Percentiles rank a stretch among this genome's conserved stretches.
Conservation (phyloP, 1,140 invertebrate species). For the Polypedilum pembai region DNA sequence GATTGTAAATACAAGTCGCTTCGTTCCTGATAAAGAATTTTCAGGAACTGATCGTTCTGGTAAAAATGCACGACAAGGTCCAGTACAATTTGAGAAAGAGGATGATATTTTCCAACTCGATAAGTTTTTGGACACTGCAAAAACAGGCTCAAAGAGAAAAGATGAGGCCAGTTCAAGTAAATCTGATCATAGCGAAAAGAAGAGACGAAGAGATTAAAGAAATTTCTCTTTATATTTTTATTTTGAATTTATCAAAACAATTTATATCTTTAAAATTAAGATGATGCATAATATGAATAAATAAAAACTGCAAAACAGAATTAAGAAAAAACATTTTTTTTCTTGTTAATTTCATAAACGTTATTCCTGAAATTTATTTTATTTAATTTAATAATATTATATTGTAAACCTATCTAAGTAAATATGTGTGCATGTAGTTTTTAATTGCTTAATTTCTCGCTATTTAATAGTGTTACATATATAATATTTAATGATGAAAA, state of each 20-base stretch:
- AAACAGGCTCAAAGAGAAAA: slow-evolving; percentile 56
- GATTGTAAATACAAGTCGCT: slow-evolving; percentile 81
- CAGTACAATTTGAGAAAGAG: slow-evolving; percentile 92
- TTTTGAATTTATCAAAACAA: not conserved
- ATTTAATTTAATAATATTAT: too few species aligned
- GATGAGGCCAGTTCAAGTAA: slow-evolving; percentile 32
- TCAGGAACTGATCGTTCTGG: slow-evolving; percentile 73
- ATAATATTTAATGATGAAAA: too few species aligned
- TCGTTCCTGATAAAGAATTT: slow-evolving; percentile 96
- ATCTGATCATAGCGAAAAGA: slow-evolving; percentile 32
- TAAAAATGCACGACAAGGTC: slow-evolving; percentile 64
- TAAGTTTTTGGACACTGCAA: slow-evolving; percentile 95
- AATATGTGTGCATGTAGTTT: too few species aligned
- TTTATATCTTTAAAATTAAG: too few species aligned
- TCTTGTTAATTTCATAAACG: too few species aligned
- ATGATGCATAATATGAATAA: too few species aligned
- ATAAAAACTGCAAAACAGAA: too few species aligned
- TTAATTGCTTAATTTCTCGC: too few species aligned
- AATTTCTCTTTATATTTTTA: not conserved
- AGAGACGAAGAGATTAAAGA: slow-evolving; percentile 14
- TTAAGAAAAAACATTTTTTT: too few species aligned
- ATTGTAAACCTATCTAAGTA: too few species aligned
- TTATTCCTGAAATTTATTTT: too few species aligned
- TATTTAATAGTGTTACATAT: too few species aligned
- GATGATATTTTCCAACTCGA: slow-evolving; percentile 96